Conservation (phyloP, 2,113 vertebrate species). For the Dicaeum eximium region DNA sequence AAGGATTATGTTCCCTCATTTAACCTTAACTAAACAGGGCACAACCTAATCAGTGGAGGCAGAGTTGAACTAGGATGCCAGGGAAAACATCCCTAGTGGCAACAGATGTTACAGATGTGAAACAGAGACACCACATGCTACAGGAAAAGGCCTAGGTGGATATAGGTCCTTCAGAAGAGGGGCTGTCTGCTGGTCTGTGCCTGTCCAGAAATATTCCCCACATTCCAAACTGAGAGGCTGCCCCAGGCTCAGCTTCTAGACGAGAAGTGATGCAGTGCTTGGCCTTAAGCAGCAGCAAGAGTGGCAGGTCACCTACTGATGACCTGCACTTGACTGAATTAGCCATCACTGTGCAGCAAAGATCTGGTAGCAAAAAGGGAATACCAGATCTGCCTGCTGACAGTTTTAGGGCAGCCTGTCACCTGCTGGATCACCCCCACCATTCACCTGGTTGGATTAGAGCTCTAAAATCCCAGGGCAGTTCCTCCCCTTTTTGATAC, state of each 20-base stretch:
- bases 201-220: not conserved
- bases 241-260: not conserved
- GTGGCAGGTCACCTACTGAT: not conserved
- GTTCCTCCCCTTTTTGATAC: not conserved
- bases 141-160: not conserved
- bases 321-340: not conserved
- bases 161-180: not conserved
- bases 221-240: not conserved
- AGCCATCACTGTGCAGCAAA: not conserved
- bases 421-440: not conserved
- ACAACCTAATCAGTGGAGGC: not conserved
- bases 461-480: not conserved
- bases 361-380: not conserved
- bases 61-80: not conserved
- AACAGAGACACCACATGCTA: not conserved
- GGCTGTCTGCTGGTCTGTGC: not conserved
- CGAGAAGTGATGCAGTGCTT: not conserved
- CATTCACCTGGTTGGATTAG: not conserved
- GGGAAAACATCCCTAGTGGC: not conserved
- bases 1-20: not conserved
- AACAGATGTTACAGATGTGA: not conserved
- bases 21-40: not conserved
- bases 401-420: not conserved
- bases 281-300: not conserved
- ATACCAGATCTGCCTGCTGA: not conserved